These are phyloP conservation scores for Eurystomus gularis DNA, from an alignment of 2,113 vertebrate species.

Conservation along the genomic window DNA sequence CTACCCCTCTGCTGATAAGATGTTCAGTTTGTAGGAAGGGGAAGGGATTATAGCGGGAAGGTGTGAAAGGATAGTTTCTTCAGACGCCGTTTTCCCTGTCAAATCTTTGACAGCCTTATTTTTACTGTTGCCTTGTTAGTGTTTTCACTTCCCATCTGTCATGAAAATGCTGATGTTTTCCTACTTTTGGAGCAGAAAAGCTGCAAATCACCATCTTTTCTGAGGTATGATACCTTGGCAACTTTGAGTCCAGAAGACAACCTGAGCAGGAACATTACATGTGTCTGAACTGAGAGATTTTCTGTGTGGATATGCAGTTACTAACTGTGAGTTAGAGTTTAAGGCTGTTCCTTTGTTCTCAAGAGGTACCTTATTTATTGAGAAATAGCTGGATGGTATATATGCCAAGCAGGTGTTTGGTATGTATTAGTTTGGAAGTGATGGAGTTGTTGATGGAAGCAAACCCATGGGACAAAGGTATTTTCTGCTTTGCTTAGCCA, in stretches of 20 bases:
- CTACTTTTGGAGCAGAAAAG: background rate
- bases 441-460: background rate
- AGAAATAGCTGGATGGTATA: background rate
- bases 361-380: background rate
- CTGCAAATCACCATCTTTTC: background rate
- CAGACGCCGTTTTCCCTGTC: background rate
- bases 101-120: background rate
- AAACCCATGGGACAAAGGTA: background rate
- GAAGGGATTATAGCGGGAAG: background rate
- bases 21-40: background rate
- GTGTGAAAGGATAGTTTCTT: background rate
- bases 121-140: background rate
- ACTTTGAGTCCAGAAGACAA: background rate
- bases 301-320: background rate
- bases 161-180: background rate
- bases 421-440: background rate
- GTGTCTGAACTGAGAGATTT: background rate
- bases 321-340: background rate
- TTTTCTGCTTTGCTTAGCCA: background rate
- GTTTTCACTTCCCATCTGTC: background rate
- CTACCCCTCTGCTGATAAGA: background rate
- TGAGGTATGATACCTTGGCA: background rate
- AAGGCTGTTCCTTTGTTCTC: background rate
- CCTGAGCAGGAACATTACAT: background rate
- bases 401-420: background rate